phyloP scores from a whole-genome alignment of 2,797 vertebrate species.

The Propithecus perrieri region DNA sequence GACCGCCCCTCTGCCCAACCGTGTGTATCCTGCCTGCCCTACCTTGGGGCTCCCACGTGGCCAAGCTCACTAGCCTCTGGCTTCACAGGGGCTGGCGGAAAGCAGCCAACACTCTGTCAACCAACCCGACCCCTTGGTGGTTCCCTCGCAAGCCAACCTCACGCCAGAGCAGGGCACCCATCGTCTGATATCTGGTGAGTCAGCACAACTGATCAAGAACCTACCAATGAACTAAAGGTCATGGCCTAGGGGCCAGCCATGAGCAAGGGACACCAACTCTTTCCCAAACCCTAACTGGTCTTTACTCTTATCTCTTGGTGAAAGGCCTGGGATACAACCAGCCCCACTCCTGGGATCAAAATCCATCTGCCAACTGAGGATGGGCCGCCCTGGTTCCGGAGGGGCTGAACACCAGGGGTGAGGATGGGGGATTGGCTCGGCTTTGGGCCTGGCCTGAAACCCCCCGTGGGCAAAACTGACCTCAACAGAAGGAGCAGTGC shows the following conservation, averaged over 20 bases:
- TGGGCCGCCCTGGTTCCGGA: not conserved
- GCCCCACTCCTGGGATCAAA: not conserved
- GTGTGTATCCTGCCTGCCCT: not conserved
- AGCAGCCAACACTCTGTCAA: not conserved
- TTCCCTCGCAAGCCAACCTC: not conserved
- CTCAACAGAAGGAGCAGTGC: not conserved
- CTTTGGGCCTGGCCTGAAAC: not conserved
- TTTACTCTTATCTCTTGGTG: not conserved
- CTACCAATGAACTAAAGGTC: not conserved
- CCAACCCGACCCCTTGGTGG: not conserved
- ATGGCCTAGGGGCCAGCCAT: not conserved
- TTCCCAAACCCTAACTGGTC: not conserved
- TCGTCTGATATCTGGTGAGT: not conserved
- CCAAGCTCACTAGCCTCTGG: not conserved
- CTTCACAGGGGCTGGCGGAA: not conserved
- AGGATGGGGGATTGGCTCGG: not conserved
- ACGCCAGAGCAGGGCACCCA: fast-evolving
- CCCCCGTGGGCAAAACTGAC: not conserved
- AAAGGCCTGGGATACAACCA: not conserved
- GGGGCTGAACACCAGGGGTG: not conserved
- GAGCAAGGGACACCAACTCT: not conserved
- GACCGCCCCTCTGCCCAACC: not conserved
- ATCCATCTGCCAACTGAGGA: not conserved
- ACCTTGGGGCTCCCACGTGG: not conserved
- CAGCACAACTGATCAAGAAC: no score